Conservation (phyloP, 2,888 invertebrate genomes). For the Microplitis deprimator region DNA sequence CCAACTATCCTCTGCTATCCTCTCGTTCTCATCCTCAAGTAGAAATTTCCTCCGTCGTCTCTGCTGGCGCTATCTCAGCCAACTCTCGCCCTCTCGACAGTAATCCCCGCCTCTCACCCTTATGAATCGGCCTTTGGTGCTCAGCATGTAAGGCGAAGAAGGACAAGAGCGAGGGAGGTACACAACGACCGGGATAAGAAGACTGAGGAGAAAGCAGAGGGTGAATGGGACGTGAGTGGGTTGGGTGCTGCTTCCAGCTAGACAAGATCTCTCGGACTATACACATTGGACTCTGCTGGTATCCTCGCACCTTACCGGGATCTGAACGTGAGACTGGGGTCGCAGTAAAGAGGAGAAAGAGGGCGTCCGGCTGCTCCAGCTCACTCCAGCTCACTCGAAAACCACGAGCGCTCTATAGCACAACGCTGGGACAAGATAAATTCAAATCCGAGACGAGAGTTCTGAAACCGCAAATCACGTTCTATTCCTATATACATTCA, state of each 20-base stretch:
- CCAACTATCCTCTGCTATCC: background rate
- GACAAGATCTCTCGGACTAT: background rate
- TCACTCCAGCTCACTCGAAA: too few relatives aligned
- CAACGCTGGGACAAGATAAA: slow-evolving; percentile 59
- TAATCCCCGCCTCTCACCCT: slow-evolving; percentile 34
- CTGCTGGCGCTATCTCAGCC: slow-evolving; percentile 15
- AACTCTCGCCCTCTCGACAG: slow-evolving; percentile 10
- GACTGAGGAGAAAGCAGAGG: background rate
- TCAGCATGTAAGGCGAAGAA: background rate
- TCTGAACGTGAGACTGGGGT: too few relatives aligned
- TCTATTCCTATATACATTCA: slow-evolving; percentile 62
- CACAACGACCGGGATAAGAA: slow-evolving; percentile 7
- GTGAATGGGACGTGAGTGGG: background rate
- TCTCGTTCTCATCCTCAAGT: slow-evolving; percentile 31
- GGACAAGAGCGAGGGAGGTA: background rate
- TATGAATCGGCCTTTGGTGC: slow-evolving; percentile 28
- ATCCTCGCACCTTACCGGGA: slow-evolving; percentile 2
- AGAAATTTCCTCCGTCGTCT: slow-evolving; percentile 12
- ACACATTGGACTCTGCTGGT: background rate
- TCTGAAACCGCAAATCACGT: slow-evolving; percentile 66
- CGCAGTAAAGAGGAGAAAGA: too few relatives aligned
- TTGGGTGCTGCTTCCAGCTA: background rate
- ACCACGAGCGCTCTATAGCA: slow-evolving; percentile 14
- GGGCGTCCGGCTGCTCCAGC: too few relatives aligned
- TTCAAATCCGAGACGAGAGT: slow-evolving; percentile 65